Evolutionary conservation across 2,888 invertebrate species (phyloP).

Genomic region (Cantharis rustica): DNA sequence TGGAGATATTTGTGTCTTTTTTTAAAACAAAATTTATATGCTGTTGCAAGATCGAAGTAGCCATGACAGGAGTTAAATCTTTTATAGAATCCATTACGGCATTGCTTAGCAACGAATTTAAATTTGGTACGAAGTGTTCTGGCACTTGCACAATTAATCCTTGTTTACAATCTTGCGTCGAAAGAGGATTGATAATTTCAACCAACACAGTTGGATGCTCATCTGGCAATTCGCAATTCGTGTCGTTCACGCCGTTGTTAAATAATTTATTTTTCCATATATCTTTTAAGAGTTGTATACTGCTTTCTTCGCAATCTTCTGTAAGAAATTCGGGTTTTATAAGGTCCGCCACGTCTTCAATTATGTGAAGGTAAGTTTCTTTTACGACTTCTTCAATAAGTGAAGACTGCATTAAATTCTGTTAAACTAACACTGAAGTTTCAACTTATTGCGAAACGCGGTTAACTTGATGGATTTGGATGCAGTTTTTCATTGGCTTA

Average conservation of each 20-base stretch:
- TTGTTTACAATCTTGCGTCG: conserved; percentile 69
- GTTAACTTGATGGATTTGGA: neutral
- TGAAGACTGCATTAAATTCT: neutral
- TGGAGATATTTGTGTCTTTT: too few relatives aligned
- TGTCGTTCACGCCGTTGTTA: conserved; percentile 46
- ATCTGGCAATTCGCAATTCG: conserved; percentile 21
- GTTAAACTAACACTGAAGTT: neutral
- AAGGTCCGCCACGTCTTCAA: conserved; percentile 93
- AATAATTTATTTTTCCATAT: conserved; percentile 91
- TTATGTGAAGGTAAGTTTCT: conserved; percentile 89
- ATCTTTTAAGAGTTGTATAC: conserved; percentile 91
- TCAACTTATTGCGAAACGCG: neutral
- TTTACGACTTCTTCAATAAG: conserved; percentile 1
- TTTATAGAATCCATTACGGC: conserved; percentile 89
- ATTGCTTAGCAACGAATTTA: conserved; percentile 74
- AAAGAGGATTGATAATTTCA: conserved; percentile 80
- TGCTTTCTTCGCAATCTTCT: conserved; percentile 97
- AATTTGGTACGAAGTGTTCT: conserved; percentile 73
- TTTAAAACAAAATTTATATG: conserved; percentile 69
- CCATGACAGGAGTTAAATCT: conserved; percentile 80
- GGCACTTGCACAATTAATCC: conserved; percentile 90
- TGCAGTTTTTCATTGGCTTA: neutral
- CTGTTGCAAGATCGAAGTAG: conserved; percentile 83
- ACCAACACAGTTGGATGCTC: conserved; percentile 62
- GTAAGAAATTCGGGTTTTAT: conserved; percentile 94